These are phyloP conservation scores for Alligator sinensis DNA, from an alignment of 2,113 vertebrate genomes.

Conservation along the genomic window DNA sequence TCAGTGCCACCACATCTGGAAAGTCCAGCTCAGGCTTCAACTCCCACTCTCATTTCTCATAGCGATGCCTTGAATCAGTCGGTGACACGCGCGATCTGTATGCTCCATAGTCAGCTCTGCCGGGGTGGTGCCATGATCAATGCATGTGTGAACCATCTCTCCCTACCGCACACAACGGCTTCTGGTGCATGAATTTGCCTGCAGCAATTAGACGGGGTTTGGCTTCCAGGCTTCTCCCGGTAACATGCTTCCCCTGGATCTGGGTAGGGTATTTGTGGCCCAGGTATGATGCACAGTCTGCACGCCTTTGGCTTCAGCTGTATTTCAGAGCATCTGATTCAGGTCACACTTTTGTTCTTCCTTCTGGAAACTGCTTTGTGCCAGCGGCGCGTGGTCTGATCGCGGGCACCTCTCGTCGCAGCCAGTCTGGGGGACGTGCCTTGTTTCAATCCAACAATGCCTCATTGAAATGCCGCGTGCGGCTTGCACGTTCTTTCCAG, in stretches of 20 bases:
- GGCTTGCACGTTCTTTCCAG: neutral
- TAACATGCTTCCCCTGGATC: neutral
- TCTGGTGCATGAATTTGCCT: fast-evolving
- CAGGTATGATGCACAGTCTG: too few species aligned
- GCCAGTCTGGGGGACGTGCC: neutral
- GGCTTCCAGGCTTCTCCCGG: neutral
- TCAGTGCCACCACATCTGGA: fast-evolving
- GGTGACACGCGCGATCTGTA: neutral
- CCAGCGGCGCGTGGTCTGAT: neutral
- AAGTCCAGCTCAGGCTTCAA: fast-evolving
- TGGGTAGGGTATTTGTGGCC: neutral
- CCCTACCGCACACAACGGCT: fast-evolving
- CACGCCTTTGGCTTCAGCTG: too few species aligned
- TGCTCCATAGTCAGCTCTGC: fast-evolving
- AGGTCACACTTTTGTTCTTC: neutral
- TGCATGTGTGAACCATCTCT: fast-evolving
- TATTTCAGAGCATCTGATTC: neutral
- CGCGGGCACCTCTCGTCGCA: neutral
- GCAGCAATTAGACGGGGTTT: neutral
- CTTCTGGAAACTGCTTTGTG: neutral
- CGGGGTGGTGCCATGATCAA: fast-evolving
- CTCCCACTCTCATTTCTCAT: neutral
- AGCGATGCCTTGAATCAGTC: fast-evolving
- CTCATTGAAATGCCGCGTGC: neutral
- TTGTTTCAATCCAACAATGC: neutral